Base-by-base conservation (phyloP, 2,888 invertebrate genomes). In the Ypsolopha scabrella region DNA sequence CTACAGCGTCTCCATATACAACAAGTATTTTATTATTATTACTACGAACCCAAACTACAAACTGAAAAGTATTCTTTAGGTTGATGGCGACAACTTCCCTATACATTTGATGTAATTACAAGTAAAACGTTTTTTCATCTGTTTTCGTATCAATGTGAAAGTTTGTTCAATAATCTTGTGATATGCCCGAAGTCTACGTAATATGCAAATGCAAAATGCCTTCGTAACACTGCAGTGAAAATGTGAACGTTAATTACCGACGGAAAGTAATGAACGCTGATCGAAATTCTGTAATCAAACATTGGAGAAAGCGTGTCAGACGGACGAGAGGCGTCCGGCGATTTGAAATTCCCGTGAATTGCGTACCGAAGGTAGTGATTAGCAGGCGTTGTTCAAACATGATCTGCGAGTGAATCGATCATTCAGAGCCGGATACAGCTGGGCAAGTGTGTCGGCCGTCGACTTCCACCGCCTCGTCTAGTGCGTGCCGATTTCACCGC, bases 401-500 rank as follows among this genome's bases (percentile, higher is more conserved):
- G 52, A 44, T 37, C 14, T 46, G 36, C 14, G 39, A 38, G 41
- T 45, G 13, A 59, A 58, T 58, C 56, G 52, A 56, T 59, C 59
- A 60, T 58, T 59, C 55, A 55, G 52, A 52, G 53, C 55, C 58
- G 57, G 57, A 57, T 57, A 51, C 50, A 50, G 52, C 41, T 36
- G 48, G 24, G 52, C 55, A 57, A 55, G 58, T 57, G 54, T 53
- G 56, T 45, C 54, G 53, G 34, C 14, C 37, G 36, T 37, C 46
- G 58, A 24, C 24, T 24, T 24, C 24, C 24, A 24, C 4, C 24
- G 24, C 24, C 24, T 24, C 24, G 72, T 61, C 64, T 65, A 62
- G 60, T 56, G 58, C 55, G 64, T 53, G 52, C 60, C 75, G 85
- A 85, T 86, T 86, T 86, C 85, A 67, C 82, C 61, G 71, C 73